Percentiles rank a stretch among this genome's conserved stretches.
Evolutionary conservation across 2,797 vertebrate species (phyloP).

Genomic region (Erithacus rubecula): DNA sequence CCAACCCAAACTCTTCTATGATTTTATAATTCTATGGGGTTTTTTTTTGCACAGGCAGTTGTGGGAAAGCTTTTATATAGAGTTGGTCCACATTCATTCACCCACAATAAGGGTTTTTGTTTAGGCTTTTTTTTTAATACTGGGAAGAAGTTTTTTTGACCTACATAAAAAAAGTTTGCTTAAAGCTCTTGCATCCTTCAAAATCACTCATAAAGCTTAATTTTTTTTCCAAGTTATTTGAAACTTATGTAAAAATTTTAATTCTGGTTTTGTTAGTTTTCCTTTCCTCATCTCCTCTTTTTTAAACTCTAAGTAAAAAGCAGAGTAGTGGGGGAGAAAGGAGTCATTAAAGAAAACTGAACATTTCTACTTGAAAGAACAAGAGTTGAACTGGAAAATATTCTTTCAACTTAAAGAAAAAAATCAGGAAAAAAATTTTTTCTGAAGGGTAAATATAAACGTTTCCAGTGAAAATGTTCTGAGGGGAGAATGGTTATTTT

Average conservation of each 20-base stretch:
- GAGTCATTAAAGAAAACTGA: neutral
- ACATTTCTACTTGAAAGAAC: constrained; percentile 46
- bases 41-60: neutral
- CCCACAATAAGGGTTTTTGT: neutral
- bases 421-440: neutral
- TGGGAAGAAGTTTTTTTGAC: neutral
- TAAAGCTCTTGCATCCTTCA: constrained; percentile 17
- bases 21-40: neutral
- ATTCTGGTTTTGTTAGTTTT: constrained; percentile 39
- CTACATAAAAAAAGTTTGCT: constrained; percentile 27
- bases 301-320: neutral
- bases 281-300: neutral
- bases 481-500: neutral
- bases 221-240: neutral
- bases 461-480: neutral
- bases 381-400: constrained; percentile 35
- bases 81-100: neutral
- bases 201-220: neutral
- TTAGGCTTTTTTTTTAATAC: neutral
- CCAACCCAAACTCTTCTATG: neutral
- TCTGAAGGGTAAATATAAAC: constrained; percentile 28
- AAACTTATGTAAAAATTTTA: neutral
- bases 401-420: constrained; percentile 39
- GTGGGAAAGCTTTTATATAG: neutral
- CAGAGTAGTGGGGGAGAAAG: neutral